A percentile compares a stretch with the other conserved stretches of the same genome.
phyloP scores from a whole-genome alignment of 2,113 vertebrate species.

The Microcebus lehilahytsara region DNA sequence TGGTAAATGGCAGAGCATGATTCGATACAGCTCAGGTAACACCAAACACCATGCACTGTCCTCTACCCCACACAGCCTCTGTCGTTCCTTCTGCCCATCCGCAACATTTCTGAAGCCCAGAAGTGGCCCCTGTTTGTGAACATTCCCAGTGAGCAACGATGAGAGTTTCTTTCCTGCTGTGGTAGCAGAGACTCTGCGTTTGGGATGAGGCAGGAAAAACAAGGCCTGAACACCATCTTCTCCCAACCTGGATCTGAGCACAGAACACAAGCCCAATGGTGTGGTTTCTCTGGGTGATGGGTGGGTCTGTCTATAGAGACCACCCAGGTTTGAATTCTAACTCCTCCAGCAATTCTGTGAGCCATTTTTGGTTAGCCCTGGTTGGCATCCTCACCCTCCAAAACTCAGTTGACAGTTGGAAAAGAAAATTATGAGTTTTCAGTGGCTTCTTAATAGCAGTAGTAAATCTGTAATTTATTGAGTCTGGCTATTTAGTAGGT shows the following conservation, averaged over 20 bases:
- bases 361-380: background rate
- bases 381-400: background rate
- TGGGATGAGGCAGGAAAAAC: background rate
- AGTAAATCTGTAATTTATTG: background rate
- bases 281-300: background rate
- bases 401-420: background rate
- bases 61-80: background rate
- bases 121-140: background rate
- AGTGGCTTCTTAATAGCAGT: background rate
- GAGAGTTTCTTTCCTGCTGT: background rate
- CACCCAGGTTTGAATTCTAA: background rate
- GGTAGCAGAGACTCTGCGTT: background rate
- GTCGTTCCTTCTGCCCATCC: background rate
- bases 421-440: background rate
- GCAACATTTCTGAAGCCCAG: background rate
- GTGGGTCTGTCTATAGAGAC: background rate
- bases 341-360: background rate
- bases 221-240: background rate
- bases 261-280: background rate
- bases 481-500: background rate
- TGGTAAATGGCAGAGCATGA: background rate
- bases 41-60: background rate
- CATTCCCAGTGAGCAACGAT: background rate
- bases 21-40: background rate
- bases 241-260: background rate